phyloP scores from a whole-genome alignment of 1,140 invertebrate species.

The Aphis craccivora region DNA sequence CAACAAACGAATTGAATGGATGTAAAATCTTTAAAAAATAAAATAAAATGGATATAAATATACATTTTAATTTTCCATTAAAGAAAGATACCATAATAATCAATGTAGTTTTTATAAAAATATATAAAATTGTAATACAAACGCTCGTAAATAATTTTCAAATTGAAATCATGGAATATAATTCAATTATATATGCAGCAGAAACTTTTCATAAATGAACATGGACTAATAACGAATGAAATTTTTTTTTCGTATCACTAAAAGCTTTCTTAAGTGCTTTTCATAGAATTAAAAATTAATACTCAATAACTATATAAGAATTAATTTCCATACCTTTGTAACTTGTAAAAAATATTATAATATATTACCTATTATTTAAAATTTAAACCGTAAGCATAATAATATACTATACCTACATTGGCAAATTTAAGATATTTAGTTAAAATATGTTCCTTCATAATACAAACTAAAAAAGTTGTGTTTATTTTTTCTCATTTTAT shows the following conservation, averaged over 20 bases:
- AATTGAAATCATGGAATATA: neutral
- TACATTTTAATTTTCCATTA: neutral
- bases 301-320: neutral
- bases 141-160: neutral
- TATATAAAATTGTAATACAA: neutral
- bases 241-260: constrained; percentile 3
- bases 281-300: neutral
- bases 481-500: neutral
- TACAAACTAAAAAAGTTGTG: neutral
- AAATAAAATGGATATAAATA: neutral
- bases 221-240: neutral
- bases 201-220: neutral
- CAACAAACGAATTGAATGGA: neutral
- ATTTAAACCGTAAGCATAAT: neutral
- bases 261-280: neutral
- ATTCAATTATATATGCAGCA: neutral
- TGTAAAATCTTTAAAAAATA: neutral
- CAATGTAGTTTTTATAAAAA: neutral
- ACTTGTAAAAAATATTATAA: neutral
- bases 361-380: neutral
- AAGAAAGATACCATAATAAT: neutral
- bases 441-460: neutral
- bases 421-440: neutral
- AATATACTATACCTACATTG: neutral
- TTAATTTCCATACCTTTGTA: neutral